Evolutionary conservation across 2,888 invertebrate genomes (phyloP), one percentile per base, ranked within the genome.

Genomic region (Phengaris alcon): DNA sequence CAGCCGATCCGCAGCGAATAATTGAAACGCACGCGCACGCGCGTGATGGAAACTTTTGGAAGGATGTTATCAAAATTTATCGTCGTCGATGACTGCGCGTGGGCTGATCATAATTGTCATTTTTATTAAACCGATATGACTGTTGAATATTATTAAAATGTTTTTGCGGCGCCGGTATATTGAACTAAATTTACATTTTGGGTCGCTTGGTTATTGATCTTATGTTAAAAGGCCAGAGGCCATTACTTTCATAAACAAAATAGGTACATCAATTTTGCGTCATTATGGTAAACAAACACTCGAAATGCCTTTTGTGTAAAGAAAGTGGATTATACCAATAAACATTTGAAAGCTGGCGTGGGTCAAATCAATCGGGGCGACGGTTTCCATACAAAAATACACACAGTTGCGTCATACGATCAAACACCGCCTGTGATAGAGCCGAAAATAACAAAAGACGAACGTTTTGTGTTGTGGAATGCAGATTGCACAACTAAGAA

Each of bases 11-110:
- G 54, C 54, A 54, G 35, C 54, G 12, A 52, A 70, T 52, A 72
- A 52, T 72, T 52, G 51, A 72, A 54, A 72, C 52, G 35, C 72
- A 72, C 54, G 72, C 72, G 72, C 54, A 35, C 35, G 64, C 13
- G 64, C 64, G 64, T 64, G 64, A 64, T 64, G 35, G 64, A 64
- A 64, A 64, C 35, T 44, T 64, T 44, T 35, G 64, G 2, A 35
- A 44, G 35, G 64, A 64, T 64, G 35, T 13, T 59, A 59, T 22
- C 10, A 22, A 22, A 22, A 35, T 64, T 35, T 13, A 64, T 44
- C 12, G 64, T 12, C 64, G 35, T 9, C 22, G 59, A 10, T n/a
- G 15, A n/a, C 57, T 57, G 59, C 35, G 64, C 35, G 64, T 64
- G 64, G 64, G 64, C 10, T 52, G 52, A 55, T 55, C 55, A n/a